Percentiles rank a stretch among this genome's conserved stretches.
Conservation (phyloP, 2,797 vertebrate species). For the Arctocebus calabarensis region DNA sequence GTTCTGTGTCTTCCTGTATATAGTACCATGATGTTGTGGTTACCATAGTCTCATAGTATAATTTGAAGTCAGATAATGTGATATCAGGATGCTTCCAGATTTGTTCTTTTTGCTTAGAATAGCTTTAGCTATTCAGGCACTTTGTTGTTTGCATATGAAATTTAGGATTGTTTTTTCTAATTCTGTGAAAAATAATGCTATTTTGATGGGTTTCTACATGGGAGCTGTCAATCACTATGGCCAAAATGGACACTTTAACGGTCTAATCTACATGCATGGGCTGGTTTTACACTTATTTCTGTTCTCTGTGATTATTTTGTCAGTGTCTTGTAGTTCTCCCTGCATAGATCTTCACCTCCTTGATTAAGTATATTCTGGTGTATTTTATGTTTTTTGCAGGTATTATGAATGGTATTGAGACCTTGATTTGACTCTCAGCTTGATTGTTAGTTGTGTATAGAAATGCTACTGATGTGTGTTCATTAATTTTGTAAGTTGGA, state of each 20-base stretch:
- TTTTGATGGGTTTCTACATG: neutral
- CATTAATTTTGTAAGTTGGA: neutral
- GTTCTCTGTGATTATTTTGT: neutral
- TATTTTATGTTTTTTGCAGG: neutral
- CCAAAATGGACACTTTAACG: neutral
- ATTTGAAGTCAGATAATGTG: neutral
- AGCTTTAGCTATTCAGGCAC: neutral
- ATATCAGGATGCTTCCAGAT: neutral
- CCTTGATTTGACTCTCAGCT: neutral
- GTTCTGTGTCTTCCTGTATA: neutral
- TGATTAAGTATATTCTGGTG: neutral
- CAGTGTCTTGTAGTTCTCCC: neutral
- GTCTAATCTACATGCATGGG: neutral
- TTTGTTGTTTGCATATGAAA: neutral
- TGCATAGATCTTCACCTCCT: neutral
- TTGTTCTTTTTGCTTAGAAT: neutral
- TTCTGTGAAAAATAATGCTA: neutral
- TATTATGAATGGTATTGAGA: neutral
- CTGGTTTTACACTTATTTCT: neutral
- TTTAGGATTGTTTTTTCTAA: neutral
- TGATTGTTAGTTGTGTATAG: neutral
- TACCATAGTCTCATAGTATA: neutral
- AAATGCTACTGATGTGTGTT: neutral
- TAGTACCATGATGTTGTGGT: neutral
- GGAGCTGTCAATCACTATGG: neutral